Evolutionary conservation across 2,113 vertebrate species (phyloP), one percentile per base, ranked within the genome.

Genomic region (Hypomesus transpacificus): DNA sequence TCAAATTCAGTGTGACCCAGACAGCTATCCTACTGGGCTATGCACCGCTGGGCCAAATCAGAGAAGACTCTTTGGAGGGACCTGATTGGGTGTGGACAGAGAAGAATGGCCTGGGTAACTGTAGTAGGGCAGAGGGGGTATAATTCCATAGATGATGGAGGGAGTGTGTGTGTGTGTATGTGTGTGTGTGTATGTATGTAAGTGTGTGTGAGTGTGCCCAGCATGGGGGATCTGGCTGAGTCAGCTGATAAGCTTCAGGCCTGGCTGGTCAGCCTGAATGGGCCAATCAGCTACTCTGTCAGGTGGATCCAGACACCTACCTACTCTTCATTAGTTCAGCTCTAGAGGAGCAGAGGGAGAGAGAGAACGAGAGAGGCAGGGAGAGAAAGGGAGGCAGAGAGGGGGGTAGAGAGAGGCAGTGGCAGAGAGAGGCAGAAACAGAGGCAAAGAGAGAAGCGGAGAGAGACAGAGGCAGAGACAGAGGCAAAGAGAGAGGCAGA

Each of bases 321-420:
- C 73, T 74, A 70, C 46, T 86, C 80, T 77, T 86, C 80, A 87
- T 86, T 66, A 80, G 79, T 84, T 84, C 77, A 59, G 86, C 84
- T 84, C 83, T 76, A 76, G 62, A 64, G 75, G 53, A 77, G 77
- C 68, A 51, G 46, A 71, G 51, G 77, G 52, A 64, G 68, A 68
- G 46, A 20, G 62, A 73, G 54, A 70, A 59, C 1, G 46, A 17
- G 20, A 64, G 17, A 34, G 28, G 7, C 16, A 26, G 6, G 21
- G n/a, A 59, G 20, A 56, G 53, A 16, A 56, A 16, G 2, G 16
- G 16, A 56, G 53, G 53, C 16, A 53, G 52, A 3, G 3, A 14
- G 3, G 52, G 9, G 52, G 31, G 1, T 34, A 26, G 2, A 26
- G 31, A 34, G 31, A 6, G 31, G 24, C 24, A 26, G 9, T 8